phyloP scores from a whole-genome alignment of 23 tunicate genomes.

The Halocynthia roretzi region DNA sequence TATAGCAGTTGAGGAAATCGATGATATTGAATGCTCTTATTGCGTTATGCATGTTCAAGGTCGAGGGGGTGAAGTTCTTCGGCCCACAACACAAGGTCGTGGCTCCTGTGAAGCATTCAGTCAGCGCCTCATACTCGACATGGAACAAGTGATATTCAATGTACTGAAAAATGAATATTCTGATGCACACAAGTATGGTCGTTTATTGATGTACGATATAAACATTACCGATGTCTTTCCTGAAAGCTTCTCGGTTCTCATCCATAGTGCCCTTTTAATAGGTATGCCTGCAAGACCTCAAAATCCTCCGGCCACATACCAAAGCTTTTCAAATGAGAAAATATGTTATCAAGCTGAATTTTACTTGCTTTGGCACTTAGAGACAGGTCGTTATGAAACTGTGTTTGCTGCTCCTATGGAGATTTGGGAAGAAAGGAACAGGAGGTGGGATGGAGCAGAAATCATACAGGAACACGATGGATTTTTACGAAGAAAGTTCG shows the following conservation, averaged over 20 bases:
- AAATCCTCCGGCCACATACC: background rate
- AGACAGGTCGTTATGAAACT: conserved; percentile 91
- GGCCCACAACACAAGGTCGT: background rate
- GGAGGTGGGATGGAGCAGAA: conserved; percentile 53
- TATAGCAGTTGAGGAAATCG: background rate
- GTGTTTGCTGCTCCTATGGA: conserved; percentile 69
- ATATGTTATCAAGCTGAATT: conserved; percentile 60
- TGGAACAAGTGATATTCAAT: conserved; percentile 92
- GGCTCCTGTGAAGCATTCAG: conserved; percentile 37
- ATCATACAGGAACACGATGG: conserved; percentile 12
- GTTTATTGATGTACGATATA: conserved; percentile 70
- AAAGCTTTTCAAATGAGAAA: background rate
- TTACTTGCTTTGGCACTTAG: conserved; percentile 62
- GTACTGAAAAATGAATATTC: conserved; percentile 70
- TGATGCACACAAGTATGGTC: conserved; percentile 80
- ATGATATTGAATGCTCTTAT: conserved; percentile 44
- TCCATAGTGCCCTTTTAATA: conserved; percentile 57
- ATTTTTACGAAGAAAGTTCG: conserved; percentile 28
- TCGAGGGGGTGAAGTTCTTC: conserved; percentile 27
- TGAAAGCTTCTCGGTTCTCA: conserved; percentile 55
- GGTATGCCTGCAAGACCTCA: conserved; percentile 29
- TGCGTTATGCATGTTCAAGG: conserved; percentile 70
- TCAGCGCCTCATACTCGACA: conserved; percentile 65
- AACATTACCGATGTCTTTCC: conserved; percentile 71
- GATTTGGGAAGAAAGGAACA: conserved; percentile 35